Base-by-base conservation (phyloP, 2,113 vertebrate species). In the Trichomycterus rosablanca region DNA sequence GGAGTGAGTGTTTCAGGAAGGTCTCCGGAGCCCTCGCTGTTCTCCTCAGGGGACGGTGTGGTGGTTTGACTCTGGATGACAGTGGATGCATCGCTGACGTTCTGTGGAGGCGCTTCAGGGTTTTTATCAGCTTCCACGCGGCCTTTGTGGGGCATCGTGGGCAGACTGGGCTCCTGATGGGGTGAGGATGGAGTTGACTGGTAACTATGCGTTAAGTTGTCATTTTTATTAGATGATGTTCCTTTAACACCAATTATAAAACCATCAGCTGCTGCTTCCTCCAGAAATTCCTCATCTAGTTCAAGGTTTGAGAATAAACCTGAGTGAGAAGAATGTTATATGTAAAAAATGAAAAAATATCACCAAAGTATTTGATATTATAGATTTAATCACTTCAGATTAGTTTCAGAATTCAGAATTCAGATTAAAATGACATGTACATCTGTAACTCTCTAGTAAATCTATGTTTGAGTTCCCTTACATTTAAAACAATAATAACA, bases 211-310 rank as follows among this genome's bases (percentile, higher is more conserved):
- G 19, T 43, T 14, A n/a, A n/a, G n/a, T n/a, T 51, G 20, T 59
- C 34, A 32, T 28, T 37, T 63, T 35, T 57, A 19, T 12, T 23
- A 4, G 20, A 22, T 7, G 2, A 16, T 14, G 26, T 49, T 10
- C 2, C 16, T 43, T 56, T 52, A 35, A 32, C 3, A 15, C 39
- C 19, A n/a, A 69, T 58, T 28, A 65, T 15, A 48, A 70, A 74
- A 19, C 63, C 67, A 2, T 70, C 71, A 23, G 42, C 50, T 11
- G 16, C 14, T 10, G 20, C 58, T 18, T 74, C 67, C 8, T 60
- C 34, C 18, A 70, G 26, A 39, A 63, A 40, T 18, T 63, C 63
- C 28, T 54, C 56, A 56, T 54, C 45, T 50, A 5, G 16, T 26
- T 34, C 32, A 10, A 53, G 28, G 26, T 50, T 43, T 63, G 15